Base-by-base conservation (phyloP, 2,797 vertebrate genomes). In the Syngnathus rostellatus region DNA sequence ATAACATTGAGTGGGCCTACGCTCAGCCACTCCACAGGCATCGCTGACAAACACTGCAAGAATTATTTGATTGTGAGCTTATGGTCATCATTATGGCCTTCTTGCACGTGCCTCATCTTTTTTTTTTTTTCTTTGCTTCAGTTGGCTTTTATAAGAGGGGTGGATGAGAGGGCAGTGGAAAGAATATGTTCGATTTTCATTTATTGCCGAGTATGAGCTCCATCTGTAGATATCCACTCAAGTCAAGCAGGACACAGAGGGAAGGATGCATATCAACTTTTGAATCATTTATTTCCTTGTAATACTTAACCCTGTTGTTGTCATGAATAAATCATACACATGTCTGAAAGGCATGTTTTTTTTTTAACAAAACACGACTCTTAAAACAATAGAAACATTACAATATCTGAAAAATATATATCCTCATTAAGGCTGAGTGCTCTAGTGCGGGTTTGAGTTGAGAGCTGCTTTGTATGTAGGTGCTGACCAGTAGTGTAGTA, bases 101-200 rank as follows among this genome's bases (percentile, higher is more conserved):
- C 85, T 78, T 70, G 80, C 82, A 83, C 66, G 66, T 66, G 75
- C 83, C 78, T 87, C 76, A 83, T 90, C 69, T 81, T 89, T 88
- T 76, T 88, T 23, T 23, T 90, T 90, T 46, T 78, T 83, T 66
- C 69, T 80, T 71, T 82, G 71, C 75, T 74, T 72, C 71, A 79
- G 68, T 82, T 74, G 48, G 62, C 68, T 81, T 80, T 79, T 80
- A 83, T 82, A 72, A 72, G 79, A 72, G 68, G 40, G 73, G 74
- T 61, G 69, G 65, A 41, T 76, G 72, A 71, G 25, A 25, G 48
- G 50, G 50, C 72, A 64, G 63, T 53, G 54, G 54, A 59, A 43
- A 67, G 63, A 65, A 40, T 45, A 41, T 50, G 63, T 11, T 6
- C 8, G 11, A 65, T 40, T 23, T 55, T 37, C 64, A 66, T 66